phyloP scores from a whole-genome alignment of 2,113 vertebrate species.

The Nettapus auritus region DNA sequence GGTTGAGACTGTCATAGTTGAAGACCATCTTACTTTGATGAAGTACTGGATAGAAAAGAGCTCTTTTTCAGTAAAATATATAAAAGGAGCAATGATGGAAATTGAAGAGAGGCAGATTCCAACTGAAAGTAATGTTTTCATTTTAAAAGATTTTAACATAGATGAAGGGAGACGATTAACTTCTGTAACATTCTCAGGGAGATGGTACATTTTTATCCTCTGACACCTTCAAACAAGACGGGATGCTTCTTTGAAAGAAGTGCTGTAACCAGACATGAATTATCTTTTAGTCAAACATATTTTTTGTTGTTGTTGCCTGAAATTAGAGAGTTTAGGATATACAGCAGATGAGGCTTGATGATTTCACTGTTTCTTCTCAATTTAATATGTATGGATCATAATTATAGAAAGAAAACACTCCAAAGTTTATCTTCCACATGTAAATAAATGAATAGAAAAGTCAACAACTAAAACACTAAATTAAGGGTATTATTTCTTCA shows the following conservation, averaged over 20 bases:
- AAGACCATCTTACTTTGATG: neutral
- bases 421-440: neutral
- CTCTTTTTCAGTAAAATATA: neutral
- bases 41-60: neutral
- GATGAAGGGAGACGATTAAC: neutral
- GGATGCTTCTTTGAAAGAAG: neutral
- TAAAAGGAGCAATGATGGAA: neutral
- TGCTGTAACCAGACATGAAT: neutral
- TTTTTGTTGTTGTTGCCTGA: neutral
- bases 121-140: neutral
- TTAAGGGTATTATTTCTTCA: neutral
- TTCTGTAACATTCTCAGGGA: neutral
- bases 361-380: slow-evolving; percentile 18
- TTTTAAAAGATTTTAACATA: neutral
- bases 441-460: slow-evolving; percentile 15
- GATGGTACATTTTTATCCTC: neutral
- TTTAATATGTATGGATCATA: neutral
- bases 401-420: slow-evolving; percentile 2
- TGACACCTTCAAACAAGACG: neutral
- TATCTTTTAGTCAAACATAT: neutral
- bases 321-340: neutral
- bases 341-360: neutral
- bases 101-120: neutral
- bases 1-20: neutral
- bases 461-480: neutral